Base-by-base conservation (phyloP, 2,113 vertebrate genomes). In the Nycticryphes semicollaris region DNA sequence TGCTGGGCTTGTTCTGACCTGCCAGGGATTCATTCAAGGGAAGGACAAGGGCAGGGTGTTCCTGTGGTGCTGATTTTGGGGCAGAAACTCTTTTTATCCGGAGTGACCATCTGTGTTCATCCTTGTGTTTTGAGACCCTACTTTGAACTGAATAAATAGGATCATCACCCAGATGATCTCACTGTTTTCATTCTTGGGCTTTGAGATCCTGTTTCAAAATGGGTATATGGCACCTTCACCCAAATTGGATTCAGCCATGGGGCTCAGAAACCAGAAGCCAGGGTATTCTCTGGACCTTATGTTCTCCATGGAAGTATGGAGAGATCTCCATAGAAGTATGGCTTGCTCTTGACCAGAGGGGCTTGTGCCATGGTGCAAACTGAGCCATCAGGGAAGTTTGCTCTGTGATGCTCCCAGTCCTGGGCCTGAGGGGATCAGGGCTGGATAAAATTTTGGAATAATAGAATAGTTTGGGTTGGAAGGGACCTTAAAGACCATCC, bases 361-460 rank as follows among this genome's bases (percentile, higher is more conserved):
- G 7, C 7, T 33, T 33, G 43, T 63, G 27, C 48, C 48, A 16
- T 12, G 63, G 39, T 20, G 11, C 28, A 45, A 70, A 35, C 24
- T 30, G 82, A 75, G 74, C 37, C 45, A 45, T 12, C 4, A 2
- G 27, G 37, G 25, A 21, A 14, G 25, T 47, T n/a, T 6, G 10
- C 30, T 60, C 16, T 10, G 39, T 25, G 13, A 13, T 24, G 25
- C 33, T n/a, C 20, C 27, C 22, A n/a, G 1, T 53, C 74, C 37
- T 0, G 0, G 23, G 16, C 14, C 30, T 57, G 51, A 28, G 33
- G 21, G 31, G 13, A 22, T 21, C 27, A 17, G n/a, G 24, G 51
- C 45, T 30, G 60, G 45, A 47, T 47, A 47, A 17, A 47, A 47
- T 47, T 7, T 19, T 18, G 18, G 45, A 47, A 47, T 47, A 14